Evolutionary conservation across 2,797 vertebrate genomes (phyloP).

Genomic region (Micromesistius poutassou): DNA sequence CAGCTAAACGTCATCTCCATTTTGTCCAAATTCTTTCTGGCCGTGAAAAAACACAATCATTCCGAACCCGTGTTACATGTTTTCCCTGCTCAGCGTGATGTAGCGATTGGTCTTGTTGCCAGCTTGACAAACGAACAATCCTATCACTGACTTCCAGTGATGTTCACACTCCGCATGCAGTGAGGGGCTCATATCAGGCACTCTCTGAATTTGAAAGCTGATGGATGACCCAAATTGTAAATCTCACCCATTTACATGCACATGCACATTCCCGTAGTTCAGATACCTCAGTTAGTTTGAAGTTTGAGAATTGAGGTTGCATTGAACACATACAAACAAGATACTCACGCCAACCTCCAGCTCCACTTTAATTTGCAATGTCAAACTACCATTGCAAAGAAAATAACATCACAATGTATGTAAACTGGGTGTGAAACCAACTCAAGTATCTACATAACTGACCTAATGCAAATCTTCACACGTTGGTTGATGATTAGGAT

Average conservation of each 20-base stretch:
- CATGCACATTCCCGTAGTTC: constrained; percentile 15
- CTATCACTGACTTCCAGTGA: constrained; percentile 50
- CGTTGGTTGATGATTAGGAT: background rate
- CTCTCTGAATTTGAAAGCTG: constrained; percentile 21
- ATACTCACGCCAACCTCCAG: background rate
- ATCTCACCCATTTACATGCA: constrained; percentile 22
- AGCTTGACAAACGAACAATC: constrained; percentile 36
- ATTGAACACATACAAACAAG: background rate
- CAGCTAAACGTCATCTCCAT: constrained; percentile 27
- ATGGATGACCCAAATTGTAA: constrained; percentile 51
- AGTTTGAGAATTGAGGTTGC: background rate
- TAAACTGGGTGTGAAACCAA: background rate
- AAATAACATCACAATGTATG: background rate
- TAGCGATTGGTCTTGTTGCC: constrained; percentile 21
- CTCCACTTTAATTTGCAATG: no score
- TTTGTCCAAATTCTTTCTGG: constrained; percentile 24
- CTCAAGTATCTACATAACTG: no score
- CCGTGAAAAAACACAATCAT: constrained; percentile 24
- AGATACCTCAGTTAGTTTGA: background rate
- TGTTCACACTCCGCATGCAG: constrained; percentile 40
- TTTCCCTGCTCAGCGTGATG: constrained; percentile 21
- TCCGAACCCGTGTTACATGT: constrained; percentile 12
- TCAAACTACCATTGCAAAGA: no score
- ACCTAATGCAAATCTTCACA: background rate
- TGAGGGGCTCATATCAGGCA: constrained; percentile 32